Evolutionary conservation across 1,140 invertebrate species (phyloP).

Genomic region (Kradibia gibbosae): DNA sequence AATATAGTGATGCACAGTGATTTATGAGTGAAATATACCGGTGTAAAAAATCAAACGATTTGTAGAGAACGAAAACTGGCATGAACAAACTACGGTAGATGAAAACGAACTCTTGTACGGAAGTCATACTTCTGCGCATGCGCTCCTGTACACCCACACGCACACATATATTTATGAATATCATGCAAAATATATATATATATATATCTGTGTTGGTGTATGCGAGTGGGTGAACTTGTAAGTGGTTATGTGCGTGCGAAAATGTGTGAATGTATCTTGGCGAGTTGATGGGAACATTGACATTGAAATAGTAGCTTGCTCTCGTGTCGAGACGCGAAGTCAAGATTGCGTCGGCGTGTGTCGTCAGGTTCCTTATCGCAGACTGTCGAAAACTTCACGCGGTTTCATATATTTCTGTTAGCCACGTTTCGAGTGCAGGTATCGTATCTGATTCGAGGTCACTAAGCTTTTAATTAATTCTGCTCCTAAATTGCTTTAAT

Average conservation of each 20-base stretch:
- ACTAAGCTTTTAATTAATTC: too few relatives aligned
- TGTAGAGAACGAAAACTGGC: background rate
- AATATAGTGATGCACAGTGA: background rate
- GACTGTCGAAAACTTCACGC: background rate
- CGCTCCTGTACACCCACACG: background rate
- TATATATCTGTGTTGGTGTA: background rate
- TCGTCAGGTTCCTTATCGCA: background rate
- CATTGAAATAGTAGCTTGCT: slow-evolving; percentile 36
- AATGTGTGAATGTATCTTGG: background rate
- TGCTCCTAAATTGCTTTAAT: too few relatives aligned
- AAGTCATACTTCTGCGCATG: background rate
- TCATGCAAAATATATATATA: background rate
- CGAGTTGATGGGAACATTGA: slow-evolving; percentile 42
- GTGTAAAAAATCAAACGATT: slow-evolving; percentile 3
- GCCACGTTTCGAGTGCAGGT: too few relatives aligned
- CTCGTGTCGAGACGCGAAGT: background rate
- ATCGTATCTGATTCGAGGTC: too few relatives aligned
- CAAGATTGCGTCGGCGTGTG: background rate
- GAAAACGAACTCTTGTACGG: background rate
- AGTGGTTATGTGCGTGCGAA: too few relatives aligned
- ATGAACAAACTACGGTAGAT: background rate
- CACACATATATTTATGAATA: background rate
- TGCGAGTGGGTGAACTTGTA: too few relatives aligned
- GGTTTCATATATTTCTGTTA: background rate
- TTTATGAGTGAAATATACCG: background rate